Conservation (phyloP, 1,140 invertebrate species). For the Lucilia sericata region DNA sequence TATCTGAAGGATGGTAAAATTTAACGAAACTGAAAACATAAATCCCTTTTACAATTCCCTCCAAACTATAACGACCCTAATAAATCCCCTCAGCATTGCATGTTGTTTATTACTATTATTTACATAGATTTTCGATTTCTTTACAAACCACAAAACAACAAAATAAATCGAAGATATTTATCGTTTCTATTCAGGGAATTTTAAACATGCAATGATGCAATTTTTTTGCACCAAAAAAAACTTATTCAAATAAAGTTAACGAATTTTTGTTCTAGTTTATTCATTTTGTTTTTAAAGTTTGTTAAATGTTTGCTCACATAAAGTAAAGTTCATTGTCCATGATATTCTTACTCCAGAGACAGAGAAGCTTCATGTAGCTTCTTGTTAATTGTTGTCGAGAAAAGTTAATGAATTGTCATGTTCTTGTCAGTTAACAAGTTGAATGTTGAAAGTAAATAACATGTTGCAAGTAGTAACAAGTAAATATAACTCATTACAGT, state of each 20-base stretch:
- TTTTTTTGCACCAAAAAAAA: background rate
- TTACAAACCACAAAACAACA: background rate
- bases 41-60: no score
- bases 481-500: background rate
- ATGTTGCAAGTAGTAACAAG: conserved; percentile 9
- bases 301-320: no score
- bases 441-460: background rate
- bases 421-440: conserved; percentile 9
- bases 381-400: conserved; percentile 17
- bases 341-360: background rate
- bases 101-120: background rate
- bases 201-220: background rate
- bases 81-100: background rate
- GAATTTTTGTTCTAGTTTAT: background rate
- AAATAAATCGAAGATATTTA: background rate
- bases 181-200: background rate
- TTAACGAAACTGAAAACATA: no score
- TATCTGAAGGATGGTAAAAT: no score
- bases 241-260: background rate
- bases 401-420: conserved; percentile 29
- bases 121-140: background rate
- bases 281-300: background rate
- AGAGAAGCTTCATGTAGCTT: background rate
- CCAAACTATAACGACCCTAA: background rate
- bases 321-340: background rate